Conservation (phyloP, 2,797 vertebrate genomes). For the Sus cebifrons region DNA sequence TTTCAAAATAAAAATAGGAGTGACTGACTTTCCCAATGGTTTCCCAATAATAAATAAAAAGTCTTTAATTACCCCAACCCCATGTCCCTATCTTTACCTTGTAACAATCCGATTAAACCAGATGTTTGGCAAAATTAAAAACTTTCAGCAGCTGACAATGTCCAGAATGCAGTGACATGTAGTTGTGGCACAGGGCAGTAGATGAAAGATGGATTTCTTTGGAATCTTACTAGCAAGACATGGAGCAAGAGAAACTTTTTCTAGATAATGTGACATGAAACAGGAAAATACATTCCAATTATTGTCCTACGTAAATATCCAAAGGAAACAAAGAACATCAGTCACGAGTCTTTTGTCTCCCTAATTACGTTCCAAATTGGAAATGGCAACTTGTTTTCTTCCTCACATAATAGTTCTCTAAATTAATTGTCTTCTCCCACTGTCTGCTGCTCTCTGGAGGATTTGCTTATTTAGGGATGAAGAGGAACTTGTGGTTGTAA, state of each 20-base stretch:
- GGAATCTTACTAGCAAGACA: conserved; percentile 65
- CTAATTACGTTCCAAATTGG: conserved; percentile 81
- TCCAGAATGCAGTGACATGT: neutral
- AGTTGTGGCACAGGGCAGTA: neutral
- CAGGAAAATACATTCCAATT: conserved; percentile 66
- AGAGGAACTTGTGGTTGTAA: conserved; percentile 59
- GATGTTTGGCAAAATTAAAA: conserved; percentile 24
- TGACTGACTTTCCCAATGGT: neutral
- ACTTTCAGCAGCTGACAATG: neutral
- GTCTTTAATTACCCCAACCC: neutral
- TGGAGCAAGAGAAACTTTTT: conserved; percentile 67
- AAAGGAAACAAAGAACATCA: conserved; percentile 61
- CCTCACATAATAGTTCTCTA: conserved; percentile 75
- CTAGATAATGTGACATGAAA: conserved; percentile 68
- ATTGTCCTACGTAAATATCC: conserved; percentile 66
- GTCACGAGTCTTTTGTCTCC: conserved; percentile 72
- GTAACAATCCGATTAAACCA: neutral
- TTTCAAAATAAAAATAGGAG: neutral
- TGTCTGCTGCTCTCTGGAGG: conserved; percentile 73
- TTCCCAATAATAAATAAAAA: conserved; percentile 1
- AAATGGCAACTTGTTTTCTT: conserved; percentile 83
- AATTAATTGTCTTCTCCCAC: conserved; percentile 72
- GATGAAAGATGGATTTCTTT: conserved; percentile 40
- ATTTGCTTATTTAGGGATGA: conserved; percentile 67
- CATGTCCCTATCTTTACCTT: neutral